phyloP scores from a whole-genome alignment of 2,113 vertebrate genomes.

The Myrmophylax atrothorax region DNA sequence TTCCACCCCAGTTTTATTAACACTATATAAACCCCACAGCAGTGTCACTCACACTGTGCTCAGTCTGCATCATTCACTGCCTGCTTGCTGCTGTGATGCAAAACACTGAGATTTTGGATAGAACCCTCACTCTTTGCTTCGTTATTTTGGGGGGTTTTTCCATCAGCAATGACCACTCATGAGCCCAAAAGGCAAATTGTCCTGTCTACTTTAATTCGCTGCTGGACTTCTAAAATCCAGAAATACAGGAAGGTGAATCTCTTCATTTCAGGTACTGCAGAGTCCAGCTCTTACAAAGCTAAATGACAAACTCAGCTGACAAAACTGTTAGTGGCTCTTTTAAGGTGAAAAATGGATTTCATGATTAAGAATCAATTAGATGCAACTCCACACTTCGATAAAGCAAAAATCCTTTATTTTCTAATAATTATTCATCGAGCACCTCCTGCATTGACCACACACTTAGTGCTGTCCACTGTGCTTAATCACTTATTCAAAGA shows the following conservation, averaged over 20 bases:
- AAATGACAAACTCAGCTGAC: constrained; percentile 5
- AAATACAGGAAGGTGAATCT: not conserved
- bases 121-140: not conserved
- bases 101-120: accelerated
- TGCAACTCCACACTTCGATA: constrained; percentile 29
- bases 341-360: constrained; percentile 55
- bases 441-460: constrained; percentile 51
- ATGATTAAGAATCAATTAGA: constrained; percentile 58
- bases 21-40: not conserved
- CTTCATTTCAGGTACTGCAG: not conserved
- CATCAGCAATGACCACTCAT: not conserved
- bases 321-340: constrained; percentile 2
- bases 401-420: constrained; percentile 55
- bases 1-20: not conserved
- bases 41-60: accelerated
- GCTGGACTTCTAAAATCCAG: not conserved
- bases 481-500: constrained; percentile 35
- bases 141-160: not conserved
- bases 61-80: accelerated
- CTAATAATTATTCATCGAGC: constrained; percentile 62
- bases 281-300: not conserved
- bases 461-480: constrained; percentile 35
- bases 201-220: not conserved
- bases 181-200: not conserved
- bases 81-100: not conserved